Evolutionary conservation across 2,888 invertebrate genomes (phyloP), one percentile per base, ranked within the genome.

Genomic region (Formica aserva): DNA sequence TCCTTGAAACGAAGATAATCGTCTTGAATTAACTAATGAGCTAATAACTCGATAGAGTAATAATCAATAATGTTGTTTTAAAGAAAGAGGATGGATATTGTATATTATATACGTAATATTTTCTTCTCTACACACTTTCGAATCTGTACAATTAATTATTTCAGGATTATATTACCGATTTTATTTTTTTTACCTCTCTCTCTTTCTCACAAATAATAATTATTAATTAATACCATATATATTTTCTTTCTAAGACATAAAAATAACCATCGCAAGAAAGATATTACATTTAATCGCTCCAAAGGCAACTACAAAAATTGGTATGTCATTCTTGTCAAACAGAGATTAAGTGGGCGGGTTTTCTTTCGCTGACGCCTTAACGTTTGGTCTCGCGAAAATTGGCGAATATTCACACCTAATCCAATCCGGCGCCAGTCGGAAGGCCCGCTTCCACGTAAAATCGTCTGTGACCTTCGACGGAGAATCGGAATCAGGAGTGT

Each of bases 371-470:
- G 6, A n/a, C 18, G 38, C 3, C 22, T 29, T 13, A 18, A 62
- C 22, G n/a, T n/a, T 5, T 38, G 69, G 82, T 81, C 82, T 78
- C 77, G 80, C 76, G 74, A 74, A 32, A 83, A 85, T 75, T 63
- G 55, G 29, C 66, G 45, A 82, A 48, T 55, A 76, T 84, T 77
- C 82, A 63, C 85, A 66, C 77, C 80, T 86, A 86, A 87, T 85
- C 85, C 75, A 80, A 82, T 78, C 85, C 77, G 82, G 69, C 84
- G 83, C 87, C 88, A 6, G 63, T 18, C 81, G 71, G 82, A 71
- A 78, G 85, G 75, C 57, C 71, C 75, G 57, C 60, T 87, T 89
- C 89, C 85, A 85, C 84, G 88, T 86, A 88, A 83, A 86, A 48
- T 78, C 66, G 84, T 76, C 76, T 86, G 74, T 81, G 86, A 85